Evolutionary conservation across 2,797 vertebrate genomes (phyloP), one percentile per base, ranked within the genome.

Genomic region (Gymnothorax javanicus): DNA sequence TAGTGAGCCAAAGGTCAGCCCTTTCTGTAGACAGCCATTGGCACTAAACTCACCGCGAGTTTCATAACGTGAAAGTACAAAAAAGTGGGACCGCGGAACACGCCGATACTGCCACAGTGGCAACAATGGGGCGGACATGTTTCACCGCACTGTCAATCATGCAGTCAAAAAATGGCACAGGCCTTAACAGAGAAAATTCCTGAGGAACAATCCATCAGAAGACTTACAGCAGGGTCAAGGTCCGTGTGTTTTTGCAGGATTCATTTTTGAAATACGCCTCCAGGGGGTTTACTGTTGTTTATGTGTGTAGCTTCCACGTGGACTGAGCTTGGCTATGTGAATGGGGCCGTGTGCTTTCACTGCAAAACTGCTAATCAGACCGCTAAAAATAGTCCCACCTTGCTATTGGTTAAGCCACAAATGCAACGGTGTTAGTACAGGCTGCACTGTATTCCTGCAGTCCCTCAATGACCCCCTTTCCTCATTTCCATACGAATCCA

Each of bases 21-120:
- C 50, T 81, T 79, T 62, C 71, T 75, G 59, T 58, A 86, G 57
- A 13, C 23, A 52, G 85, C 73, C 85, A 77, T 60, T 64, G 60
- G 73, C 27, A 33, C 57, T 77, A 20, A 86, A 50, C 59, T 67
- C 77, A 82, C 62, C 23, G 43, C 9, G 71, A 86, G 82, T 82
- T 33, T 52, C 64, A 4, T 27, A 82, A 67, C 11, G 33, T 43
- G 33, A 17, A n/a, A n/a, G 77, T 77, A 7, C n/a, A 54, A 9
- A 50, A 11, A 81, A 81, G 52, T 9, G 23, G 77, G 54, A 2
- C 52, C 8, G n/a, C n/a, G 11, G 9, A 56, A n/a, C 77, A 81
- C n/a, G 75, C 7, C 15, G 15, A 23, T 20, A 54, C 73, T 77
- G 73, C 43, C 13, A 52, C 73, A 20, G 50, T 77, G 33, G 33